Base-by-base conservation (phyloP, 2,888 invertebrate species). In the Oscheius sp. region DNA sequence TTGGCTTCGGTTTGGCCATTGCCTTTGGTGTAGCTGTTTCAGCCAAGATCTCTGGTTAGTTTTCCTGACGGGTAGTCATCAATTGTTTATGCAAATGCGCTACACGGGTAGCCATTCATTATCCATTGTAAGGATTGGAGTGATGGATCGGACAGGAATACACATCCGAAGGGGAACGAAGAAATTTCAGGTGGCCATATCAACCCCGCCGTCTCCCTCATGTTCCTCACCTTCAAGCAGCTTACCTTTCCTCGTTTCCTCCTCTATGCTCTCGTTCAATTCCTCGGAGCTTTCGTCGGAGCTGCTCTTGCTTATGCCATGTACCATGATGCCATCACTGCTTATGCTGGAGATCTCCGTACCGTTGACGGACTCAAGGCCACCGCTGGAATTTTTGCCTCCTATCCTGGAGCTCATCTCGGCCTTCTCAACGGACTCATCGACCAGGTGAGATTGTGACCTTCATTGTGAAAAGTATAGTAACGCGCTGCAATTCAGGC, bases 301-400 rank as follows among this genome's bases (percentile, higher is more conserved):
- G 86, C 89, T 1, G 86, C 86, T 8, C 74, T 87, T 64, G 86
- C 89, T 57, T 89, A 85, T 75, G 84, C 86, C 22, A 87, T 89
- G 28, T 89, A 89, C 80, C 83, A 82, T 38, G 89, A 85, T 57
- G 86, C 84, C 47, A 83, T 88, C 62, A 82, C 84, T 63, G 70
- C 81, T 36, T 88, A 83, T 80, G 88, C 88, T 71, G 85, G 84
- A 28, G 89, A 88, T 5, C 79, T 67, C 2, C 82, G 87, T 24
- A 70, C 73, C 57, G 81, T 72, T 72, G 68, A 61, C 57, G 85
- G 85, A 47, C 66, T 77, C 2, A 79, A 83, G 20, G 87, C 84
- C 14, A 90, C 90, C 1, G 90, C 89, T 1, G 88, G 89, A n/a
- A 89, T 90, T 67, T 90, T 89, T 82, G 86, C 89, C 28, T 90